Evolutionary conservation across 2,797 vertebrate species (phyloP), one percentile per base, ranked within the genome.

Genomic region (Melanotaenia pygmaea): DNA sequence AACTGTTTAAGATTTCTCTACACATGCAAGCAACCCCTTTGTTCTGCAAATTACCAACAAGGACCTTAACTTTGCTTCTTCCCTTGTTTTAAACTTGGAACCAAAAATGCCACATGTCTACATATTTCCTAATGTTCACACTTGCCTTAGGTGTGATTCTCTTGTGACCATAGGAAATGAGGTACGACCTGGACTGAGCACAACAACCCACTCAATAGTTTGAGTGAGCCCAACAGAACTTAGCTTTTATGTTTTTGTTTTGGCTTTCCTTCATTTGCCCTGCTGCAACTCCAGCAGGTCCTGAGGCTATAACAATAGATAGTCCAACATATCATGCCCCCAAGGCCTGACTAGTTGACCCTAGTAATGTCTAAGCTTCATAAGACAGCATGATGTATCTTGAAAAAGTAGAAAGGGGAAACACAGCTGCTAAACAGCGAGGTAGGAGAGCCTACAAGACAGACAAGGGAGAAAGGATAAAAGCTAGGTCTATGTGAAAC

Each of bases 401-500:
- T 63, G 38, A 11, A 7, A 47, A 57, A 58, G 0, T 16, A 58
- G 32, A 59, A 51, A 64, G 22, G 30, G 37, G 57, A 43, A 61
- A 56, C 22, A 18, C 37, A 47, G 66, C 56, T 74, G 81, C 56
- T 62, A 81, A 70, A 74, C 61, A 54, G 50, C 20, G 50, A 68
- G 38, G 45, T 37, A 64, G 74, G 58, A 65, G 43, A 34, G 45
- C 58, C 5, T 57, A 76, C 60, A 72, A 59, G 62, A 72, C 65
- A 54, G 22, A 30, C 34, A 59, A 38, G 51, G 59, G 64, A 28
- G 72, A 65, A 63, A 75, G 79, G 72, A 86, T 80, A 74, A 87
- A 84, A 85, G 86, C 86, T 76, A 65, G 81, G 79, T 83, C 20
- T 24, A 73, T 77, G 77, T 83, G 78, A 70, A 79, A 83, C 76